Evolutionary conservation across 2,888 invertebrate species (phyloP).

Genomic region (Lasioglossum lativentre): DNA sequence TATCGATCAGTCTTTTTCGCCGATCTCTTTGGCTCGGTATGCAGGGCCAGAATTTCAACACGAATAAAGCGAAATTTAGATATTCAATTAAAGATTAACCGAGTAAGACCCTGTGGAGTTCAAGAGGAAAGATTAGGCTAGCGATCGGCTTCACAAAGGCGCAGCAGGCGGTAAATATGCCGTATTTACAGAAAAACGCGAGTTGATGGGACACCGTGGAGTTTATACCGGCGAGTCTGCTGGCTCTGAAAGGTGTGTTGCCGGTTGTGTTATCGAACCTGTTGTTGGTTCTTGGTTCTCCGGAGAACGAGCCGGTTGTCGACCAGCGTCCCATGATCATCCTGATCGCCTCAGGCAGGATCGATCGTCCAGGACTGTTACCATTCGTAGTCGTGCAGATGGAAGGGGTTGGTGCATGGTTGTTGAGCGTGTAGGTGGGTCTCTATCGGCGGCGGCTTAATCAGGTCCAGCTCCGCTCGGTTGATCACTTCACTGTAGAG

Average conservation of each 20-base stretch:
- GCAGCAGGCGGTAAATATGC: background rate
- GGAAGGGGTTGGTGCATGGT: slow-evolving; percentile 82
- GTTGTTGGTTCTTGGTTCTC: slow-evolving; percentile 24
- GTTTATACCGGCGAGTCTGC: background rate
- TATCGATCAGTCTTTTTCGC: slow-evolving; percentile 47
- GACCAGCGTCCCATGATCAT: slow-evolving; percentile 40
- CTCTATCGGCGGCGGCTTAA: slow-evolving; percentile 78
- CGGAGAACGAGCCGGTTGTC: slow-evolving; percentile 25
- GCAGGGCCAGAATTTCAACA: background rate
- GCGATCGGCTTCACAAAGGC: slow-evolving; percentile 2
- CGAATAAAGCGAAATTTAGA: background rate
- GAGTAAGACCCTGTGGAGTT: background rate
- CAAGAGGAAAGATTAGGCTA: background rate
- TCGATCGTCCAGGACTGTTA: slow-evolving; percentile 72
- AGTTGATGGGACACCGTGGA: slow-evolving; percentile 24
- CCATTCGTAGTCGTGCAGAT: slow-evolving; percentile 84
- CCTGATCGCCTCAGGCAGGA: slow-evolving; percentile 49
- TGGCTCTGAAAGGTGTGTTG: slow-evolving; percentile 2
- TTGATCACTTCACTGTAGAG: slow-evolving; percentile 81
- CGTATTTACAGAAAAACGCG: slow-evolving; percentile 9
- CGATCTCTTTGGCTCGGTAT: slow-evolving; percentile 18
- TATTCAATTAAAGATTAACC: background rate
- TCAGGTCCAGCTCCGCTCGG: slow-evolving; percentile 74
- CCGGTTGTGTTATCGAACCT: slow-evolving; percentile 23
- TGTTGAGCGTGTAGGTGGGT: slow-evolving; percentile 84